phyloP scores from a whole-genome alignment of 2,888 invertebrate genomes.

The Leucozona laternaria region DNA sequence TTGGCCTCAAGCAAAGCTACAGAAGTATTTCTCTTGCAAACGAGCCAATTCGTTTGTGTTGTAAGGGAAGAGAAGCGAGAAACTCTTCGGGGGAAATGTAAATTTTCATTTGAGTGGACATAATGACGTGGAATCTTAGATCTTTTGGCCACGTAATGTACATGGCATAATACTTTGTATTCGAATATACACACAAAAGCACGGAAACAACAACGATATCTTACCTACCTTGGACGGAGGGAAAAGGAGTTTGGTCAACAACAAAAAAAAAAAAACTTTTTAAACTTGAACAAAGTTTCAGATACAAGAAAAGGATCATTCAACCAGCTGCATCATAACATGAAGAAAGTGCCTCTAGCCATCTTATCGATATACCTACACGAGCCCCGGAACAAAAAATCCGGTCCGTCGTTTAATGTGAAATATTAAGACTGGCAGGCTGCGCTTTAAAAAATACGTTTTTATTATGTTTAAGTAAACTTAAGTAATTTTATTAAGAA shows the following conservation, averaged over 20 bases:
- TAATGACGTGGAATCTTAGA: conserved; percentile 13
- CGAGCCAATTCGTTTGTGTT: background rate
- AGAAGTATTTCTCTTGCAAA: background rate
- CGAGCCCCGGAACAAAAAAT: background rate
- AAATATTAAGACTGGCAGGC: background rate
- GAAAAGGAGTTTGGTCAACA: background rate
- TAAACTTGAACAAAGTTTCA: background rate
- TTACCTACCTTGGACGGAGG: background rate
- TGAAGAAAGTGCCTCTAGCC: background rate
- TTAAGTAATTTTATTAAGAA: background rate
- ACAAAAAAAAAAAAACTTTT: background rate
- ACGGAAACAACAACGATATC: background rate
- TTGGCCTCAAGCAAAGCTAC: background rate
- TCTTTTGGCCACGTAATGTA: background rate
- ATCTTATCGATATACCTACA: background rate
- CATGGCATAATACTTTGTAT: background rate
- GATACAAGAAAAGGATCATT: background rate
- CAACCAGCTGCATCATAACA: background rate
- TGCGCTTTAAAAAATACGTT: background rate
- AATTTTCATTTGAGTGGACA: conserved; percentile 9
- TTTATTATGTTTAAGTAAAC: background rate
- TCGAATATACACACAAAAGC: background rate
- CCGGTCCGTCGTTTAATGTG: background rate
- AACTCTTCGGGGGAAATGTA: background rate
- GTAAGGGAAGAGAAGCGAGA: no score